Base-by-base conservation (phyloP, 2,113 vertebrate genomes). In the Calyptommatus sinebrachiatus region DNA sequence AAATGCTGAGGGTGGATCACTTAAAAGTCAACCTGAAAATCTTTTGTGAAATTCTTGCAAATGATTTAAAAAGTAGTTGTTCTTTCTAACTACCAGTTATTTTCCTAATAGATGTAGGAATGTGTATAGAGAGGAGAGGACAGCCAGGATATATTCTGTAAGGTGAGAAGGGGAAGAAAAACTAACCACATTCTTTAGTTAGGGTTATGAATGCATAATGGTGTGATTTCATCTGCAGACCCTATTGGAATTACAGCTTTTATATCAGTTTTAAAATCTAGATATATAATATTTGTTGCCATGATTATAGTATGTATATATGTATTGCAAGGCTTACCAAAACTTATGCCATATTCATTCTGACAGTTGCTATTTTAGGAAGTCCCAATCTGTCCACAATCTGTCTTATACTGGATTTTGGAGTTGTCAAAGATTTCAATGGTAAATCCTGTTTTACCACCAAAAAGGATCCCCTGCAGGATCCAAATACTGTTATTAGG, bases 31-130 rank as follows among this genome's bases (percentile, higher is more conserved):
- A 60, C 24, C 11, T 24, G 31, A 14, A 61, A 31, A 16, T 29
- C 53, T n/a, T 21, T 65, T 18, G 10, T 48, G 20, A 11, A 21
- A 74, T 67, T 73, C 7, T 69, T 75, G 22, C 18, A 24, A 28
- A 61, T 2, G n/a, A 41, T 48, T 68, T 35, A 16, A 53, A 29
- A 74, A 80, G 79, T 41, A 53, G 4, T 45, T 73, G 71, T 48
- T 72, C 84, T 90, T 83, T 78, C 71, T 61, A 84, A 29, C 79
- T 83, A 86, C 85, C 87, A 79, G 2, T 90, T 50, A 88, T 93
- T 93, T 92, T 90, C 78, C 78, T 90, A 88, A 88, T 85, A 89
- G 86, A 85, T 89, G 89, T 87, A 86, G 91, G 92, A 91, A 92
- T 93, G 89, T 71, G 78, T 8, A 61, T 26, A 82, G 29, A 57